Evolutionary conservation across 2,113 vertebrate genomes (phyloP).

Genomic region (Petroica traversi): DNA sequence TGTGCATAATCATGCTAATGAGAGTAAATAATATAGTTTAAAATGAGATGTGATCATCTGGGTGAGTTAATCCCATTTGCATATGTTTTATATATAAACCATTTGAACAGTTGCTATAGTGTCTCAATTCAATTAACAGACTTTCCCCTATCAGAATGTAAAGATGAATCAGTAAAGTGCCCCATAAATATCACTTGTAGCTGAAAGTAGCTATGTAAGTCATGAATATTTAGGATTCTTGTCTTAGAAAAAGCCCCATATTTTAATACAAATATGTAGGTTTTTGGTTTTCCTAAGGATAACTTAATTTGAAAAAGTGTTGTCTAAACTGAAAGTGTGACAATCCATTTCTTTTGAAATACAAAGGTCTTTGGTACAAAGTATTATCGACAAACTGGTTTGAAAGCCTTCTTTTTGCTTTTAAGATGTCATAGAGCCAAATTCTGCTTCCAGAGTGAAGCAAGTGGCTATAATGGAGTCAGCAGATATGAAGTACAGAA

Average conservation of each 20-base stretch:
- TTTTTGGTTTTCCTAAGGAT: neutral
- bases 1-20: neutral
- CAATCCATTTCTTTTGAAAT: neutral
- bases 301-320: neutral
- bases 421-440: neutral
- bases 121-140: neutral
- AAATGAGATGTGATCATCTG: neutral
- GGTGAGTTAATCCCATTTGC: neutral
- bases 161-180: neutral
- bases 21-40: neutral
- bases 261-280: neutral
- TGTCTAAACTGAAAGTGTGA: neutral
- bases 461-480: neutral
- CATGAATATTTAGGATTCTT: neutral
- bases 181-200: neutral
- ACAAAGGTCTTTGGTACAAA: constrained; percentile 15
- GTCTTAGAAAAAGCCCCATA: neutral
- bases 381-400: neutral
- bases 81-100: neutral
- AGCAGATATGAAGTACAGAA: neutral
- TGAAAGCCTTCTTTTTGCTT: constrained; percentile 19
- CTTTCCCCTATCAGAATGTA: neutral
- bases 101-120: neutral
- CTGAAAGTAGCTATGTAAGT: neutral
- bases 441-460: neutral